phyloP scores from a whole-genome alignment of 2,113 vertebrate species.

The Pithys albifrons region DNA sequence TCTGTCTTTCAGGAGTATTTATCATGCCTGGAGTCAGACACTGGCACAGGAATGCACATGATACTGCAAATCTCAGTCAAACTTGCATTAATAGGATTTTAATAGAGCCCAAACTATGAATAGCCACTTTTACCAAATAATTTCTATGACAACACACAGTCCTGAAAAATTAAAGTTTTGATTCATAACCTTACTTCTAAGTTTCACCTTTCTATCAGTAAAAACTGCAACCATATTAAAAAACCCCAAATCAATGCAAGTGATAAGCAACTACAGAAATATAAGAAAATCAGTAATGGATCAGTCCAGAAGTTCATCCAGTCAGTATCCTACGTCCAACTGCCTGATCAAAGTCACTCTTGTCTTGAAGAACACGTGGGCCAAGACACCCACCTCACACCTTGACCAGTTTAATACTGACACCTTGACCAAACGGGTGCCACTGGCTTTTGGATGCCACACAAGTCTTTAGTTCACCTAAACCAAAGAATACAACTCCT shows the following conservation, averaged over 20 bases:
- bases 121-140: background rate
- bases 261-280: background rate
- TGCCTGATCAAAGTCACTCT: background rate
- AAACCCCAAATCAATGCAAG: background rate
- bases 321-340: background rate
- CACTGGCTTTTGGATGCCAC: background rate
- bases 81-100: background rate
- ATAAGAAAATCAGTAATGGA: background rate
- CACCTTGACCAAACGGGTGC: background rate
- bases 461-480: background rate
- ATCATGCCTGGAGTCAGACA: background rate
- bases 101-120: background rate
- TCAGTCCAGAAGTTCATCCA: background rate
- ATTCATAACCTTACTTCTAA: background rate
- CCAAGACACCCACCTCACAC: rapidly evolving
- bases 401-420: background rate
- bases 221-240: background rate
- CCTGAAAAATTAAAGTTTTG: background rate
- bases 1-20: slow-evolving; percentile 16
- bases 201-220: background rate
- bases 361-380: background rate
- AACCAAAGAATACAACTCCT: background rate
- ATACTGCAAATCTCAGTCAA: background rate
- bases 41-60: background rate
- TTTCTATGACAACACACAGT: background rate